A percentile compares a stretch with the other conserved stretches of the same genome.
These are phyloP conservation scores for Andrena fulva DNA, from an alignment of 2,888 invertebrate genomes.

Conservation along the genomic window DNA sequence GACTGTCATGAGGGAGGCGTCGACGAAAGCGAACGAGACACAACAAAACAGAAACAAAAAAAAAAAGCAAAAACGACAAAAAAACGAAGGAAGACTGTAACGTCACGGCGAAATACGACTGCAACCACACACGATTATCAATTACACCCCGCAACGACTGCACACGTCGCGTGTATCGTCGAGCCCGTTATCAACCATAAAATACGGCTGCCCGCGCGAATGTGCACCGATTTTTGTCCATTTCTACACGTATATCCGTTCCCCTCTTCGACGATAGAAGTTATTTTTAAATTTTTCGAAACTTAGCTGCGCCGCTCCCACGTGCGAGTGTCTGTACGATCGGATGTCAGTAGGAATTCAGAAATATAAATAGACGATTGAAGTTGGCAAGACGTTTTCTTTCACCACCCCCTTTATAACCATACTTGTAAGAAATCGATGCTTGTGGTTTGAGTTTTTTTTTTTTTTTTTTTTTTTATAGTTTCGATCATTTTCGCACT, in stretches of 20 bases:
- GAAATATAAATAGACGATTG: conserved; percentile 76
- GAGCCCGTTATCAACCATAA: conserved; percentile 31
- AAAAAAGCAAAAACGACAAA: neutral
- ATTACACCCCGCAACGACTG: conserved; percentile 35
- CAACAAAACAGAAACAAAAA: conserved; percentile 15
- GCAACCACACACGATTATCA: conserved; percentile 43
- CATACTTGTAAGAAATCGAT: neutral
- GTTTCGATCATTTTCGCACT: neutral
- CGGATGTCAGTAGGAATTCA: conserved; percentile 73
- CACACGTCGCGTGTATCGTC: conserved; percentile 36
- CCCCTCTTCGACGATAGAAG: conserved; percentile 73
- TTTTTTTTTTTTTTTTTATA: neutral
- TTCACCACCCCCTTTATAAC: conserved; percentile 5
- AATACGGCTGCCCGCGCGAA: conserved; percentile 58
- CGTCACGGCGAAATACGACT: conserved; percentile 33
- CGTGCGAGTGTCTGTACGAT: conserved; percentile 74
- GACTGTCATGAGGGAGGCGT: conserved; percentile 27
- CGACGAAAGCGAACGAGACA: conserved; percentile 9
- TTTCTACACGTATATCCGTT: conserved; percentile 74
- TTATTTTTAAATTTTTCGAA: conserved; percentile 77
- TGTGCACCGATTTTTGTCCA: conserved; percentile 70
- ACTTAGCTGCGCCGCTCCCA: conserved; percentile 67
- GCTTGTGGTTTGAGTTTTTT: too few relatives aligned
- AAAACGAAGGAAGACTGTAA: neutral
- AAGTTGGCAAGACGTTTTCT: conserved; percentile 66